phyloP scores from a whole-genome alignment of 2,888 invertebrate genomes.

The Exephanes ischioxanthus region DNA sequence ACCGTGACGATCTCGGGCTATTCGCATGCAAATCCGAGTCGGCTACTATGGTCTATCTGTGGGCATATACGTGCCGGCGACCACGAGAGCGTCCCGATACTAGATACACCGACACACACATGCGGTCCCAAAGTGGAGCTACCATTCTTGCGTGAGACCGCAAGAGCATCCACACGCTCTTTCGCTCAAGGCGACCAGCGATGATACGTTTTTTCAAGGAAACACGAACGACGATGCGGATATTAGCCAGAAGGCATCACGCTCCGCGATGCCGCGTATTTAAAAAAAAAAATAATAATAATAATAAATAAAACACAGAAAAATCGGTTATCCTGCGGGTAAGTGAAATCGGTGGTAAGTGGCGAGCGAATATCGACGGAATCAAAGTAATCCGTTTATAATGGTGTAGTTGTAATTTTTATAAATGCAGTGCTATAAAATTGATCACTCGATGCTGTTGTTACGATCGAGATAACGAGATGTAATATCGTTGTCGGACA shows the following conservation, averaged over 20 bases:
- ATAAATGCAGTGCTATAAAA: background rate
- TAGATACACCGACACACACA: background rate
- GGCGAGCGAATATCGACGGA: background rate
- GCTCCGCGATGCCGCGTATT: conserved; percentile 3
- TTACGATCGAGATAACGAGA: background rate
- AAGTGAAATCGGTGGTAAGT: conserved; percentile 9
- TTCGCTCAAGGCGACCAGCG: conserved; percentile 25
- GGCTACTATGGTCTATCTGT: conserved; percentile 58
- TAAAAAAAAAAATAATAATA: background rate
- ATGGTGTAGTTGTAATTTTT: background rate
- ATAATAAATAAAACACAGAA: background rate
- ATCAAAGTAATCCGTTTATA: background rate
- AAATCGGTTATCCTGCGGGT: conserved; percentile 12
- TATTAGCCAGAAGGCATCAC: conserved; percentile 36
- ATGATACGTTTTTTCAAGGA: conserved; percentile 31
- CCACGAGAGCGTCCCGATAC: background rate
- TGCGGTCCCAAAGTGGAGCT: conserved; percentile 36
- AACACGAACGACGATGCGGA: conserved; percentile 44
- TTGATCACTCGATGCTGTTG: background rate
- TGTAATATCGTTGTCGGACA: background rate
- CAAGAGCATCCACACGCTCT: conserved; percentile 44
- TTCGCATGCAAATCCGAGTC: conserved; percentile 70
- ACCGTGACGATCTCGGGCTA: conserved; percentile 68
- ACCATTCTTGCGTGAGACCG: conserved; percentile 55
- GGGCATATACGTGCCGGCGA: background rate